Evolutionary conservation across 2,888 invertebrate species (phyloP).

Genomic region (Pachliopta kotzebuea): DNA sequence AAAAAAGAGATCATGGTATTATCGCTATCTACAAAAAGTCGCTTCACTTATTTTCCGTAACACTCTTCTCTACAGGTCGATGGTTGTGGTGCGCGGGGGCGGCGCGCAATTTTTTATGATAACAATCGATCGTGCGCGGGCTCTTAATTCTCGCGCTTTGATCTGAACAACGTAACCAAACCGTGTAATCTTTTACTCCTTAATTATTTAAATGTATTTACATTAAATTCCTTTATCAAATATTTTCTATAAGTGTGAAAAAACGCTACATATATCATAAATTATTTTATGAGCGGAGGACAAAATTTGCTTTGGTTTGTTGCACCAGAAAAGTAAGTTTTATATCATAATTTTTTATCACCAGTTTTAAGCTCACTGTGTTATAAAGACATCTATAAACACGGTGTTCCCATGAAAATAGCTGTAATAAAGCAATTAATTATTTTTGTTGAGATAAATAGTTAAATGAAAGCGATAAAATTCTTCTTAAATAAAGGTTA

Average conservation of each 20-base stretch:
- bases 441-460: too few species aligned
- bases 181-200: constrained; percentile 62
- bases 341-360: too few species aligned
- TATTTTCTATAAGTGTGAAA: neutral
- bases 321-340: too few species aligned
- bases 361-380: too few species aligned
- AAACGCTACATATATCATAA: too few species aligned
- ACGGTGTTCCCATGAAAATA: too few species aligned
- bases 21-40: neutral
- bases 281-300: too few species aligned
- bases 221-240: constrained; percentile 17
- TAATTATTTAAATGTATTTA: constrained; percentile 66
- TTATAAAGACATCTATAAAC: too few species aligned
- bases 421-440: too few species aligned
- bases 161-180: constrained; percentile 51
- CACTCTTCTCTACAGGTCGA: neutral
- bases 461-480: too few species aligned
- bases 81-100: constrained; percentile 38
- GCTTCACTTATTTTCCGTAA: neutral
- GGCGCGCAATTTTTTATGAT: constrained; percentile 57
- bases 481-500: too few species aligned
- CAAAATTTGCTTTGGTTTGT: too few species aligned
- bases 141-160: constrained; percentile 36
- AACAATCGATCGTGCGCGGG: constrained; percentile 57
- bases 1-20: neutral